Evolutionary conservation across 2,797 vertebrate genomes (phyloP).

Genomic region (Bradypus variegatus): DNA sequence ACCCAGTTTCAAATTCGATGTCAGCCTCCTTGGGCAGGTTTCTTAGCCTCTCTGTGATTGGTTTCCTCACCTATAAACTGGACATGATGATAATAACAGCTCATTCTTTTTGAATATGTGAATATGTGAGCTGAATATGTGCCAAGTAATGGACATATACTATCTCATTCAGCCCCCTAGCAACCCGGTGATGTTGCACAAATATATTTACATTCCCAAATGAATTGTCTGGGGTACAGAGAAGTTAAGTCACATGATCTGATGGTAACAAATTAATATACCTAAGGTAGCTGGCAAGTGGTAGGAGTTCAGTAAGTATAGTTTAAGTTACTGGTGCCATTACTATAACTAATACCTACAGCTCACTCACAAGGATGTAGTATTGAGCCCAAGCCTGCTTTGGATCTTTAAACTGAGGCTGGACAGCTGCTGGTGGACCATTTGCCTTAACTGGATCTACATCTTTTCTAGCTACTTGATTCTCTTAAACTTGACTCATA

Average conservation of each 20-base stretch:
- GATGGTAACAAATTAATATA: not conserved
- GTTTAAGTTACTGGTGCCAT: not conserved
- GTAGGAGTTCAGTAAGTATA: not conserved
- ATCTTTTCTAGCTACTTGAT: constrained; percentile 5
- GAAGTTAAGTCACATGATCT: not conserved
- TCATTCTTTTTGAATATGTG: not conserved
- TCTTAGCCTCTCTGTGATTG: not conserved
- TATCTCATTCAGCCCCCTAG: not conserved
- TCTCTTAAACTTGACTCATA: constrained; percentile 15
- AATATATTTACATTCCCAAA: not conserved
- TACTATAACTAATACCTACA: not conserved
- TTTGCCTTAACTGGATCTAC: not conserved
- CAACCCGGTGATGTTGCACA: not conserved
- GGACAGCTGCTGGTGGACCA: not conserved
- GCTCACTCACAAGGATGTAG: not conserved
- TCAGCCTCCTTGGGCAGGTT: not conserved
- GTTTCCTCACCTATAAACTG: not conserved
- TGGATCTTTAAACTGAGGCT: not conserved
- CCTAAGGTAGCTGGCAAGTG: not conserved
- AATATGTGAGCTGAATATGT: no score
- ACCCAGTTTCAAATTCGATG: not conserved
- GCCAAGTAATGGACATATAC: not conserved
- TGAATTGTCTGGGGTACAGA: not conserved
- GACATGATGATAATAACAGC: not conserved
- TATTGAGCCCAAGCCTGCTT: not conserved